phyloP scores from a whole-genome alignment of 2,113 vertebrate genomes.

The Hepsetus odoe region DNA sequence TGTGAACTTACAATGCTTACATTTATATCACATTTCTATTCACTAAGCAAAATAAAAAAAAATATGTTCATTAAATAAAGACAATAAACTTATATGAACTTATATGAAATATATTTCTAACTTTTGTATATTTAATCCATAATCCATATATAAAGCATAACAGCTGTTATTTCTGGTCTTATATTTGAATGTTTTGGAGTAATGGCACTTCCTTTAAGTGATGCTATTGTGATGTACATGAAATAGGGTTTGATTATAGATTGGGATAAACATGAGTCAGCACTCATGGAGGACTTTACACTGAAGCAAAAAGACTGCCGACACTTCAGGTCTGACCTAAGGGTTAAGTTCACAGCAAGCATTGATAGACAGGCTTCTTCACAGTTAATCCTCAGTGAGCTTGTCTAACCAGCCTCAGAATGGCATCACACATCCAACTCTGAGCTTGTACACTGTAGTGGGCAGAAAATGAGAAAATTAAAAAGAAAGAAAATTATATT shows the following conservation, averaged over 20 bases:
- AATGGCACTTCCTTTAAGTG: no score
- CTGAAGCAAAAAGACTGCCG: not conserved
- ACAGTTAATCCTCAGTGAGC: conserved; percentile 31
- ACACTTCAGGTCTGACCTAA: conserved; percentile 12
- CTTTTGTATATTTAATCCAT: no score
- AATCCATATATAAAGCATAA: no score
- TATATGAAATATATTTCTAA: no score
- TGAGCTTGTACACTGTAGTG: not conserved
- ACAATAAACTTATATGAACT: no score
- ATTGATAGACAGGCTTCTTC: conserved; percentile 27
- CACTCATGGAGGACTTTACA: not conserved
- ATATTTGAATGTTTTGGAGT: no score
- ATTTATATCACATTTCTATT: no score
- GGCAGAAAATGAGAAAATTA: not conserved
- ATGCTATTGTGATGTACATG: no score
- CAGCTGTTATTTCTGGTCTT: no score
- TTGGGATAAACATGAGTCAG: not conserved
- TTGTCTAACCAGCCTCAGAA: not conserved
- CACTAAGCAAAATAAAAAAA: no score
- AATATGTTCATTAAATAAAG: no score
- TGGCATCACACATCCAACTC: not conserved
- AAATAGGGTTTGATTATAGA: not conserved
- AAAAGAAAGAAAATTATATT: not conserved
- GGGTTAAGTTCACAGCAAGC: conserved; percentile 16
- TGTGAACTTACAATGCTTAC: no score